Evolutionary conservation across 92 coral and sea anemone genomes (phyloP), one percentile per base, ranked within the genome.

Genomic region (Desmophyllum pertusum): DNA sequence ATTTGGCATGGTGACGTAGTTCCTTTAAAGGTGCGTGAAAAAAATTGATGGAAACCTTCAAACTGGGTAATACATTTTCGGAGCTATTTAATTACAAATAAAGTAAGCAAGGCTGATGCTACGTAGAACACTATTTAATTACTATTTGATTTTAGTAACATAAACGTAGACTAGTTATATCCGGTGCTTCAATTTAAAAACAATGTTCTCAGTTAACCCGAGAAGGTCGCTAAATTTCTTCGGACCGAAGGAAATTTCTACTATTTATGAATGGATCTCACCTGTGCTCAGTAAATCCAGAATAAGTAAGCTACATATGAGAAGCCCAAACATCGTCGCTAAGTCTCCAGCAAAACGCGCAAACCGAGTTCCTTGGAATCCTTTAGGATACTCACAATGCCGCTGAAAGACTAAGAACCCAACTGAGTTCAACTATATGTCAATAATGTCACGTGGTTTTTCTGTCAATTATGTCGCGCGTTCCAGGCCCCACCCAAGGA

Each of bases 301-400:
- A 78, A 78, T 5, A 35, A 78, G 38, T 21, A 78, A 45, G 50
- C 73, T 40, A 53, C 59, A 63, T 42, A 78, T 64, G 43, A 78
- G 13, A 64, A 39, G 39, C 10, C 61, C 61, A 29, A 13, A 25
- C 83, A 78, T 78, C 42, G 31, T 10, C 52, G 42, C 50, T 38
- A 39, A 57, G 81, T 61, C 75, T 71, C 33, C 30, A 41, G 10
- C 53, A 3, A 71, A 71, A 23, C 53, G 35, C 5, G 27, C 17
- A 62, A 62, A n/a, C 33, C 2, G 67, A 25, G 19, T 48, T 14
- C 67, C 67, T n/a, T 27, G 37, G 5, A 62, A 25, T 36, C 2
- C 67, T 23, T 25, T 1, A 23, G 65, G 65, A 23, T 27, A 30
- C 30, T 62, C 37, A 62, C 67, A 11, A 62, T 31, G 31, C 67